Base-by-base conservation (phyloP, 2,888 invertebrate species). In the Xanthorhoe spadicearia region DNA sequence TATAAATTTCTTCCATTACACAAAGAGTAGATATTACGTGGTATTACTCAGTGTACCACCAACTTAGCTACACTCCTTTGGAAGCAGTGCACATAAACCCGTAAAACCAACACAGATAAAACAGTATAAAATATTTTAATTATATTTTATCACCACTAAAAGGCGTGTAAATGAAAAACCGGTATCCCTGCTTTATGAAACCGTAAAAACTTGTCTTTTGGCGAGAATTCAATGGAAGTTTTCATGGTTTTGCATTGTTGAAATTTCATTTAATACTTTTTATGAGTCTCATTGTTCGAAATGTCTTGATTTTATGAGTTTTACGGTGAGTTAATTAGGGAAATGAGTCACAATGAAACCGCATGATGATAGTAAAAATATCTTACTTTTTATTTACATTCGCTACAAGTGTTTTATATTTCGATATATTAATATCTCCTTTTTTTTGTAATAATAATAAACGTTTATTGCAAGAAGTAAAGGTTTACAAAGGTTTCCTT, bases 141-240 rank as follows among this genome's bases (percentile, higher is more conserved):
- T 93, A 93, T 92, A 92, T 92, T 93, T 93, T 92, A 93, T 88
- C 83, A 83, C 88, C 88, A 90, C 92, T 92, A 92, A 91, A 92
- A 68, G 85, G 86, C 82, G 90, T 92, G 92, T 92, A 92, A 93
- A 93, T 93, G 92, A 93, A 93, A 93, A 93, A 92, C 92, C 87
- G 90, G 87, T 89, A 87, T 83, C 83, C 82, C 80, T 85, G 85
- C 85, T 90, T 90, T 89, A 90, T 90, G 88, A 87, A 91, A 90
- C 88, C 92, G 88, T 92, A 92, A 93, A 91, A 92, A 91, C 90
- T 92, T 92, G 89, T 90, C 90, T 85, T 85, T 83, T 76, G 19
- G 48, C 49, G 51, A 15, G 61, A 67, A 69, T 71, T 66, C 65
- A 62, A 67, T 61, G 72, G 63, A 85, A 85, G 85, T 88, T 90